Evolutionary conservation across 1,140 invertebrate species (phyloP), one percentile per base, ranked within the genome.

Genomic region (Drosophila santomea): DNA sequence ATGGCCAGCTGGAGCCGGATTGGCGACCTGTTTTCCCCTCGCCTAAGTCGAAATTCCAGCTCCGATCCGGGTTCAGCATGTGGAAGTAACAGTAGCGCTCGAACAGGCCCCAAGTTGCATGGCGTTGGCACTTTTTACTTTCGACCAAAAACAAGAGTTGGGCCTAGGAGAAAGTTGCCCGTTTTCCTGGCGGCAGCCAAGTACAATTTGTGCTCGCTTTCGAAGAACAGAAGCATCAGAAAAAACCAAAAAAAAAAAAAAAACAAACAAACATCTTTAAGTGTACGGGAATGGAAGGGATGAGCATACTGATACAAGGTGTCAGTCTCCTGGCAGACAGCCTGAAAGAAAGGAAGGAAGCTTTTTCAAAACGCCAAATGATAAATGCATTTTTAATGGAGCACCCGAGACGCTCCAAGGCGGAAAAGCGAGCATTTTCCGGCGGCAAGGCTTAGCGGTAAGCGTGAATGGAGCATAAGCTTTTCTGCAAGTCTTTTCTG

Each of bases 381-480:
- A 86, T 86, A 86, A 86, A 86, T 86, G 82, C 82, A 86, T 86
- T 86, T 86, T 86, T 86, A 86, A 86, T 86, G 82, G 82, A 88
- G 74, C 83, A 50, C 47, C 58, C 60, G 57, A 69, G 77, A 66
- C 58, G 54, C 15, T 15, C 6, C 10, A n/a, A 17, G 41, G 20
- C 56, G 47, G 58, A 54, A 56, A 78, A 56, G 64, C 58, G 57
- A 78, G 69, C 80, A 78, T 66, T 58, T 78, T 71, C 41, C 57
- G 51, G 47, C 72, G 63, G 76, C 76, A 61, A 54, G 83, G 68
- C 74, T 75, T 72, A 74, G 67, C 61, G 73, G 73, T 68, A 51
- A 51, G n/a, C 48, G 48, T 51, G 48, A 51, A 48, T 48, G 45
- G 38, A 14, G 38, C 38, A 14, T 39, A 14, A 73, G 68, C 81